A percentile compares a stretch with the other conserved stretches of the same genome.
Evolutionary conservation across 1,140 invertebrate genomes (phyloP).

Genomic region (Leptinotarsa texana): DNA sequence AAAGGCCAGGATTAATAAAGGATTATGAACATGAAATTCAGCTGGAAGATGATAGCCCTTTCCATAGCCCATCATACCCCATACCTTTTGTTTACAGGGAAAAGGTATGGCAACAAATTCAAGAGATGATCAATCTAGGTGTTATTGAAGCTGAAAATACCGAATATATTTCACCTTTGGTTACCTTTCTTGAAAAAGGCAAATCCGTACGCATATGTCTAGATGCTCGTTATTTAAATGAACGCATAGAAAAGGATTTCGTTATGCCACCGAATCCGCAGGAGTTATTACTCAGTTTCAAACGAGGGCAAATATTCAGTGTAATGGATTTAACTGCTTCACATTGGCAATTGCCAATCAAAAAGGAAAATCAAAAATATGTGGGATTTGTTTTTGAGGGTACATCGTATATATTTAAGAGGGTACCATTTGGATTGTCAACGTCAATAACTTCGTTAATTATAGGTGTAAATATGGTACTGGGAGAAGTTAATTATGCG

Average conservation of each 20-base stretch:
- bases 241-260: too few species aligned
- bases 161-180: background rate
- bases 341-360: background rate
- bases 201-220: too few species aligned
- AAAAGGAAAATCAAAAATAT: conserved; percentile 7
- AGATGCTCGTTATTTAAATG: too few species aligned
- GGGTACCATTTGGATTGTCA: background rate
- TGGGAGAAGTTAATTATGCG: background rate
- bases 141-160: background rate
- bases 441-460: background rate
- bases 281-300: background rate
- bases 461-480: background rate
- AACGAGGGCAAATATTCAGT: background rate
- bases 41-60: background rate
- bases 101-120: background rate
- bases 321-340: conserved; percentile 2
- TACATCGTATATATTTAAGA: background rate
- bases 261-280: background rate
- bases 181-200: too few species aligned
- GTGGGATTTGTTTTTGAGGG: background rate
- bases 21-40: conserved; percentile 5
- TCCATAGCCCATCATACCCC: background rate
- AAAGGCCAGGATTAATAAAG: background rate
- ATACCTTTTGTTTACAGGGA: background rate
- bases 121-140: background rate